A percentile compares a stretch with the other conserved stretches of the same genome.
Conservation (phyloP, 2,888 invertebrate genomes). For the Dynastes maya region DNA sequence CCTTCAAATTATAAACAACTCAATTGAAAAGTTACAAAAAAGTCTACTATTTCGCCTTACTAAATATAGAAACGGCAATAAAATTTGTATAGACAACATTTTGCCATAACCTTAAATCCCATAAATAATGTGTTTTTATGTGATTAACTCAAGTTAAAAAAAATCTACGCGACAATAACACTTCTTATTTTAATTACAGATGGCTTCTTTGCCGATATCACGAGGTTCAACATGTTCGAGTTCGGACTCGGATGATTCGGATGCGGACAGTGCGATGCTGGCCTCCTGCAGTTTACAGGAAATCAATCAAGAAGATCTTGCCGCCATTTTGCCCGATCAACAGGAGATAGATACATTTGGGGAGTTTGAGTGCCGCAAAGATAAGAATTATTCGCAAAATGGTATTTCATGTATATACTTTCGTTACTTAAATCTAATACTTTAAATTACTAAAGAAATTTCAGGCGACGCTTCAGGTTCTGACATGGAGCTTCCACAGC, state of each 20-base stretch:
- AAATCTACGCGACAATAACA: not conserved
- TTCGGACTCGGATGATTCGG: conserved; percentile 67
- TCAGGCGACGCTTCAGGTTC: conserved; percentile 79
- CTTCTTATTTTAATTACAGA: conserved; percentile 61
- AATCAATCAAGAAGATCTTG: conserved; percentile 85
- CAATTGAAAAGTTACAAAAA: not conserved
- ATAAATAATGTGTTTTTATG: conserved; percentile 4
- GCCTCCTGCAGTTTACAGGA: conserved; percentile 75
- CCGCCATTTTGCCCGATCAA: conserved; percentile 84
- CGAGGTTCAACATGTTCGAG: conserved; percentile 66
- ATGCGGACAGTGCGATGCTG: conserved; percentile 74
- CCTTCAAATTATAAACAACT: conserved; percentile 12
- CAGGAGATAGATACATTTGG: conserved; percentile 68
- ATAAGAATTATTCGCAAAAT: conserved; percentile 73
- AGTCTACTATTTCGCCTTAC: conserved; percentile 2
- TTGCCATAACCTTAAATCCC: not conserved
- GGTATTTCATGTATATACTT: conserved; percentile 64
- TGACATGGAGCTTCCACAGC: conserved; percentile 83
- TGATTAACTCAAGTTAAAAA: not conserved
- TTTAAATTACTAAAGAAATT: conserved; percentile 43
- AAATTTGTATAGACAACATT: not conserved
- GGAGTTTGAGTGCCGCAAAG: conserved; percentile 66
- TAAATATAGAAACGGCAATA: conserved; percentile 20
- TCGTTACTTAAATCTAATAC: conserved; percentile 33
- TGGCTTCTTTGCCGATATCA: conserved; percentile 67